Evolutionary conservation across 1,140 invertebrate species (phyloP).

Genomic region (Helicorthomorpha holstii): DNA sequence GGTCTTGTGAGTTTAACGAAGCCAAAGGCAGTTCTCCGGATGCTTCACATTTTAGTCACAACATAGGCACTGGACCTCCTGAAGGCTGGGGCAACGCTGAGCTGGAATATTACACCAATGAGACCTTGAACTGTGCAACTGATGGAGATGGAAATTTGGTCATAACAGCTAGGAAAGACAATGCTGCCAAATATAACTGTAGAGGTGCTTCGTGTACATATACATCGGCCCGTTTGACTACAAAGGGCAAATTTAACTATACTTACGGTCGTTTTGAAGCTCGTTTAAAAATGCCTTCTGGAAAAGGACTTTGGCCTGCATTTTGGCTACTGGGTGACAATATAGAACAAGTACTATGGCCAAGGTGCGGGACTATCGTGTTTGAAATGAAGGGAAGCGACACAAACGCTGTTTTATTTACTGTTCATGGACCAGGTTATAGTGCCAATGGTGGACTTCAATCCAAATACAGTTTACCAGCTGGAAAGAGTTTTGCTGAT

Average conservation of each 20-base stretch:
- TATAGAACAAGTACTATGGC: slow-evolving; percentile 3
- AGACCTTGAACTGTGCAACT: no score
- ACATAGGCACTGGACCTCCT: no score
- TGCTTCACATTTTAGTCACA: no score
- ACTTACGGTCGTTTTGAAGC: slow-evolving; percentile 7
- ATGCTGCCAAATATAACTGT: no score
- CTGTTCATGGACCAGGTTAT: slow-evolving; percentile 1
- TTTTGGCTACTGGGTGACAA: slow-evolving; percentile 7
- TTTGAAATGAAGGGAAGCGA: slow-evolving; percentile 6
- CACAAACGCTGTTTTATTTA: background rate
- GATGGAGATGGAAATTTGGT: no score
- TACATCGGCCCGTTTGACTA: background rate
- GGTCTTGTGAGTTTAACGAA: no score
- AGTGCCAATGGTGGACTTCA: background rate
- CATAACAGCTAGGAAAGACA: no score
- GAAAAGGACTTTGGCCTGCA: slow-evolving; percentile 9
- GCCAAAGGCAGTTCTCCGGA: no score
- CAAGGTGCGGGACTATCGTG: slow-evolving; percentile 10
- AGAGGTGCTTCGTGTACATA: no score
- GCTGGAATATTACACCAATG: no score
- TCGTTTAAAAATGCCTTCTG: slow-evolving; percentile 7
- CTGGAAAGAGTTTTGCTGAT: slow-evolving; percentile 10
- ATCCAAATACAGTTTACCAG: no score
- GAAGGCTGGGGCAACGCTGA: no score
- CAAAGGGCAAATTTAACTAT: background rate